Base-by-base conservation (phyloP, 2,797 vertebrate genomes). In the Kryptopterus vitreolus region DNA sequence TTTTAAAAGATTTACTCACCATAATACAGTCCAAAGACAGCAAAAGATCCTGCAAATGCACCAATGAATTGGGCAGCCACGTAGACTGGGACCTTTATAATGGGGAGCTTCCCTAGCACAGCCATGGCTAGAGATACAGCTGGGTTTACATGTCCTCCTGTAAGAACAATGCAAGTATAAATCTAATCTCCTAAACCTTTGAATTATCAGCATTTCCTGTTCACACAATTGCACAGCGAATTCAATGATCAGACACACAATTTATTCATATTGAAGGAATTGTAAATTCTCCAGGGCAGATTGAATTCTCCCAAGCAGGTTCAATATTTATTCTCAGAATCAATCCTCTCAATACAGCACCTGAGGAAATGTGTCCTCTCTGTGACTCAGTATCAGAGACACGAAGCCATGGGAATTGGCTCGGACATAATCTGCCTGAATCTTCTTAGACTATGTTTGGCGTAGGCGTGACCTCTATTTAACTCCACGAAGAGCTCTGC, bases 131-230 rank as follows among this genome's bases (percentile, higher is more conserved):
- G 93, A 83, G 98, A 96, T 70, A 99, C 95, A 0, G 98, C 98
- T 11, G 98, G 98, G 90, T 99, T 99, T 85, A 99, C 90, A 22
- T 99, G 98, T 35, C 94, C 98, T 81, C 98, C 98, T 99, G 88
- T 31, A 91, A 87, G 18, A 73, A 16, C 13, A 82, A 62, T 8
- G 43, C 29, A 58, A 29, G 12, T 26, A 31, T 38, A n/a, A 43
- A 33, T 74, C n/a, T 35, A 4, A 31, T 7, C 38, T 7, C 26
- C 10, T 48, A 69, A 26, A n/a, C 15, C 11, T 58, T 68, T 53
- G 4, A 10, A 63, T 46, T 16, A 59, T 66, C 43, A 59, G 31
- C 57, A 55, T 70, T 61, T n/a, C n/a, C n/a, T n/a, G n/a, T n/a
- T n/a, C n/a, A n/a, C n/a, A n/a, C n/a, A n/a, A n/a, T n/a, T n/a